phyloP scores from a whole-genome alignment of 2,113 vertebrate genomes.

The Cryptotis parvus region DNA sequence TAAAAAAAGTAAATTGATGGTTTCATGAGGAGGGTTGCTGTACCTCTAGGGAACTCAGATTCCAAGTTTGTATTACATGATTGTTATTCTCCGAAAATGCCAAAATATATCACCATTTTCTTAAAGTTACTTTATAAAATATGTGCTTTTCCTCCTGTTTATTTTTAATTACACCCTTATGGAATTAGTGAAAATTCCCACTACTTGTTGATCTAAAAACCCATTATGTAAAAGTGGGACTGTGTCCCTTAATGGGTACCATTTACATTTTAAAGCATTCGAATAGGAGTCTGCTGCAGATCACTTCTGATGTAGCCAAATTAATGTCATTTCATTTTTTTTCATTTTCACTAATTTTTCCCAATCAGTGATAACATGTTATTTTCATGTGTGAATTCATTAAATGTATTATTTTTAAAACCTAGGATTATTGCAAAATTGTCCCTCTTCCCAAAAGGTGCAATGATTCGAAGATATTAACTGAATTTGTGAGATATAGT shows the following conservation, averaged over 20 bases:
- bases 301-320: slow-evolving; percentile 40
- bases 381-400: slow-evolving; percentile 58
- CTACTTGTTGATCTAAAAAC: slow-evolving; percentile 63
- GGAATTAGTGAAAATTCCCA: slow-evolving; percentile 71
- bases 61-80: not conserved
- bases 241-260: slow-evolving; percentile 18
- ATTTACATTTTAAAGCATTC: slow-evolving; percentile 73
- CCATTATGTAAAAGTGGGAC: slow-evolving; percentile 25
- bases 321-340: slow-evolving; percentile 59
- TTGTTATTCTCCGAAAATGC: slow-evolving; percentile 55
- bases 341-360: slow-evolving; percentile 56
- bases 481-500: not conserved
- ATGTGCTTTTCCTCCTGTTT: slow-evolving; percentile 55
- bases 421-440: slow-evolving; percentile 1
- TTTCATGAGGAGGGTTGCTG: slow-evolving; percentile 46
- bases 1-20: not conserved
- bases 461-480: slow-evolving; percentile 8
- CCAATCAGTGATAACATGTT: slow-evolving; percentile 49
- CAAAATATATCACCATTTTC: slow-evolving; percentile 59
- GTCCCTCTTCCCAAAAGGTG: slow-evolving; percentile 44
- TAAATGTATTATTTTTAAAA: slow-evolving; percentile 61
- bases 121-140: slow-evolving; percentile 58
- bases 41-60: slow-evolving; percentile 7
- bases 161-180: slow-evolving; percentile 78
- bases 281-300: slow-evolving; percentile 18